Conservation (phyloP, 2,797 vertebrate species). For the Muscicapa comitata region DNA sequence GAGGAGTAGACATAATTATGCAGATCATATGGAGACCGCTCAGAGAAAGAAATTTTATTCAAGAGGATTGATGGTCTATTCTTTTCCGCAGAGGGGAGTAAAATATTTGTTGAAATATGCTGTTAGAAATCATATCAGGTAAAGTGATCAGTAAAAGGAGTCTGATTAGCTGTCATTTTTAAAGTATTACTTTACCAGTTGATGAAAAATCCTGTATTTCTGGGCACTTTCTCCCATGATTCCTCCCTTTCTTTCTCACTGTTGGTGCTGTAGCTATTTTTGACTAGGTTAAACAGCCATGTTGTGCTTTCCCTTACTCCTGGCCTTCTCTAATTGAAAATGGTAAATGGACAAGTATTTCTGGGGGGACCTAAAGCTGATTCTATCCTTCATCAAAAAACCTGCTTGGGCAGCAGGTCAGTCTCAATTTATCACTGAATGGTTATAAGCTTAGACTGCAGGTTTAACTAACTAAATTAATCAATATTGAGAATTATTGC, state of each 20-base stretch:
- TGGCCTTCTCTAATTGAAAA: conserved; percentile 60
- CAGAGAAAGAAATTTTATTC: conserved; percentile 28
- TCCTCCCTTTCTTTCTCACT: neutral
- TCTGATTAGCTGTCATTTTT: conserved; percentile 44
- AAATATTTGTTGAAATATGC: conserved; percentile 49
- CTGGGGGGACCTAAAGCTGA: conserved; percentile 40
- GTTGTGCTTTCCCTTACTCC: conserved; percentile 54
- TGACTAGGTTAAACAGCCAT: conserved; percentile 46
- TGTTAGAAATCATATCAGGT: conserved; percentile 40
- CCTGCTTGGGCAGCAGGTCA: conserved; percentile 61
- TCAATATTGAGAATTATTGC: conserved; percentile 70
- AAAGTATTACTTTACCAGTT: conserved; percentile 16
- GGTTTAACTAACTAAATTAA: conserved; percentile 73
- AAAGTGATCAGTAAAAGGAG: conserved; percentile 37
- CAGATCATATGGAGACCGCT: conserved; percentile 8
- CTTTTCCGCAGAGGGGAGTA: conserved; percentile 22
- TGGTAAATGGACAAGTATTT: conserved; percentile 64
- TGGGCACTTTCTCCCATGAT: neutral
- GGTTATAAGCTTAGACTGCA: conserved; percentile 66
- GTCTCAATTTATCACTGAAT: conserved; percentile 66
- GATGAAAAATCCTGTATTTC: neutral
- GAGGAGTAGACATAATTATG: conserved; percentile 20
- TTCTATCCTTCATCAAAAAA: conserved; percentile 66
- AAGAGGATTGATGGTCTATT: conserved; percentile 26
- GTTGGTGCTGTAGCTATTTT: neutral